Conservation (phyloP, 2,888 invertebrate species). For the Troides helena region DNA sequence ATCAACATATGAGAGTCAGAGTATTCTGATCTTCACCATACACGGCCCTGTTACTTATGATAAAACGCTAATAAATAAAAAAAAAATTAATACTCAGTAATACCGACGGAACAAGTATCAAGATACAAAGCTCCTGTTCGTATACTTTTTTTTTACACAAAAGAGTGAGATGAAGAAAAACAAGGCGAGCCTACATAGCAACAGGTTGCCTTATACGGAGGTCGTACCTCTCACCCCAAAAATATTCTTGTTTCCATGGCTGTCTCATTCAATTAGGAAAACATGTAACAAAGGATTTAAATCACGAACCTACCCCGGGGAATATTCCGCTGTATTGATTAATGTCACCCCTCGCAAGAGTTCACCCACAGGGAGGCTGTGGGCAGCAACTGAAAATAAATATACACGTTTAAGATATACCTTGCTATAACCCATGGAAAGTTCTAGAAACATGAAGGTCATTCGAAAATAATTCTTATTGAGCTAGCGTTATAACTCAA, state of each 20-base stretch:
- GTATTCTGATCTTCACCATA: too few relatives aligned
- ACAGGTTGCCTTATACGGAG: neutral
- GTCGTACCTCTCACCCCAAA: neutral
- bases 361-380: neutral
- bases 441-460: neutral
- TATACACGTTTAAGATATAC: neutral
- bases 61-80: too few relatives aligned
- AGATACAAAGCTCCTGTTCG: too few relatives aligned
- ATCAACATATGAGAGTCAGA: too few relatives aligned
- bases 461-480: neutral
- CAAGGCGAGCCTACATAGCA: neutral
- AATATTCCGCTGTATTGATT: slow-evolving; percentile 10
- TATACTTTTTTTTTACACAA: neutral
- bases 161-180: neutral
- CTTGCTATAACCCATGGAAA: neutral
- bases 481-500: neutral
- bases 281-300: slow-evolving; percentile 17
- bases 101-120: too few relatives aligned
- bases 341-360: neutral
- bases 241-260: neutral
- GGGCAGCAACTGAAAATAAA: neutral
- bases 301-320: slow-evolving; percentile 18
- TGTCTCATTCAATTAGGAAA: neutral
- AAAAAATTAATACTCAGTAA: too few relatives aligned
- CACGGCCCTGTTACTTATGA: too few relatives aligned